Evolutionary conservation across 2,113 vertebrate genomes (phyloP).

Genomic region (Lepisosteus osseus): DNA sequence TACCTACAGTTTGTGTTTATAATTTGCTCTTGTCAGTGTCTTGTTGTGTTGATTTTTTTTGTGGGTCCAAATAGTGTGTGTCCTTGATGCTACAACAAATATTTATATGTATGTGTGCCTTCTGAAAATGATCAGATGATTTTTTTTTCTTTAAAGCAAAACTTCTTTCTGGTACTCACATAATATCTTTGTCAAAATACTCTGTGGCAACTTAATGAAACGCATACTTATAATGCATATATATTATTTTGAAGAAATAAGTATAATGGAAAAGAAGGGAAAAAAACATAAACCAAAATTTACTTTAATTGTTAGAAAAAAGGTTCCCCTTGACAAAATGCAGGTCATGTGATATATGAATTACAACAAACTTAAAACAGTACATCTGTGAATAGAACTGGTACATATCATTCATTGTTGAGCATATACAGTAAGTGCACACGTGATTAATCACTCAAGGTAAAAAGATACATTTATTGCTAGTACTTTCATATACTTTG

Average conservation of each 20-base stretch:
- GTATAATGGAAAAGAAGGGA: conserved; percentile 69
- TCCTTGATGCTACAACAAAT: too few species aligned
- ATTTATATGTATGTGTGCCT: neutral
- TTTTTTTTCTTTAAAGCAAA: neutral
- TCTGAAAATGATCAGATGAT: neutral
- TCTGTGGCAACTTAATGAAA: neutral
- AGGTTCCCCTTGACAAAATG: conserved; percentile 69
- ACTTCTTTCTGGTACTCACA: neutral
- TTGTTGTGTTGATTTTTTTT: too few species aligned
- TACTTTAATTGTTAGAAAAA: conserved; percentile 72
- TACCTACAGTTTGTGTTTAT: too few species aligned
- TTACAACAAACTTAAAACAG: conserved; percentile 78
- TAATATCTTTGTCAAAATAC: neutral
- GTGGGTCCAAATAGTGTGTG: too few species aligned
- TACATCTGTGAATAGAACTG: conserved; percentile 84
- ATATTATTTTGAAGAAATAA: conserved; percentile 50
- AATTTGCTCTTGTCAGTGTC: too few species aligned
- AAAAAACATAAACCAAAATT: conserved; percentile 31
- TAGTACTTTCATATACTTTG: conserved; percentile 42
- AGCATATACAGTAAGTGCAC: conserved; percentile 92
- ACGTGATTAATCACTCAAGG: conserved; percentile 70
- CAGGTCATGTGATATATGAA: conserved; percentile 73
- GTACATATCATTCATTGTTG: conserved; percentile 75
- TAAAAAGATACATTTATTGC: conserved; percentile 33
- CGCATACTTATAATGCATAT: conserved; percentile 30